Percentiles rank a stretch among this genome's conserved stretches.
Conservation (phyloP, 2,797 vertebrate genomes). For the Tympanoctomys barrerae region DNA sequence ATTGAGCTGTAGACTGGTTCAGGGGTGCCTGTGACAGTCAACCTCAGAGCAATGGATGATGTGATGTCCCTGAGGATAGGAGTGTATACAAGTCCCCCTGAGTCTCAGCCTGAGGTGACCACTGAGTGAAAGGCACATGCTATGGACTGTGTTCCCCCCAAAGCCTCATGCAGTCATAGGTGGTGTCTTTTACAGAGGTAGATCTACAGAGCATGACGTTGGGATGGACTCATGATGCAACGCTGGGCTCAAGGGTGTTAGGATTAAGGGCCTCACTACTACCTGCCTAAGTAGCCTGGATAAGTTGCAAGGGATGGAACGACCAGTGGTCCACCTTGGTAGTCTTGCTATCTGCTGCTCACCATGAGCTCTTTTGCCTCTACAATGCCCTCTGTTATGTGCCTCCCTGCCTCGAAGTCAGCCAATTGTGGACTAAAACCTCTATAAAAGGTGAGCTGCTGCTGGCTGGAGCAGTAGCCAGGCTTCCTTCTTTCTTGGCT, state of each 20-base stretch:
- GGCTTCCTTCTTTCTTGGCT: too few relatives aligned
- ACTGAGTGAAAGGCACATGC: neutral
- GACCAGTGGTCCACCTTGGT: neutral
- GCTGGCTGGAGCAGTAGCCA: too few relatives aligned
- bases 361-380: neutral
- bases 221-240: too few relatives aligned
- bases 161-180: neutral
- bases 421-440: neutral
- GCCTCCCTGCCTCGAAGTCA: neutral
- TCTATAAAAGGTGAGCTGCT: neutral
- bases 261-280: neutral
- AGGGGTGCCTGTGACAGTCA: neutral
- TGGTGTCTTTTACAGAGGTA: neutral
- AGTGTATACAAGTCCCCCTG: neutral
- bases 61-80: neutral
- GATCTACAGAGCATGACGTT: too few relatives aligned
- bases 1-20: neutral
- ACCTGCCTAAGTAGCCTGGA: neutral
- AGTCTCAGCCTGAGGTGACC: neutral
- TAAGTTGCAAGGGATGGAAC: neutral
- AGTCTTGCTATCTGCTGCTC: neutral
- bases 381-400: neutral
- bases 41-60: neutral
- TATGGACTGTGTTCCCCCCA: neutral
- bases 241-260: neutral